Percentiles rank a stretch among this genome's conserved stretches.
Conservation (phyloP, 2,888 invertebrate species). For the Arge pagana region DNA sequence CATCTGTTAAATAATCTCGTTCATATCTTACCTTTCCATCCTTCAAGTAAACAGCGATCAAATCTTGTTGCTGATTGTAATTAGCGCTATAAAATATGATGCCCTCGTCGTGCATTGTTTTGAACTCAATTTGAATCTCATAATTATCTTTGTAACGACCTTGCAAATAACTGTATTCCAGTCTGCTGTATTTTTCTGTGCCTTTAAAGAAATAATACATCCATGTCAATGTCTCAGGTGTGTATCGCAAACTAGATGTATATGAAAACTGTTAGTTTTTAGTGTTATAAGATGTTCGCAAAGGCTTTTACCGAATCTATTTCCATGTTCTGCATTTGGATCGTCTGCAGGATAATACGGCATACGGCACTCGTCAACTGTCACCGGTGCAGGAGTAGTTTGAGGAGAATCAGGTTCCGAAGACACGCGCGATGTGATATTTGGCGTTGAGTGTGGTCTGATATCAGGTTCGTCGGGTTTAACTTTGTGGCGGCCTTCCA, state of each 20-base stretch:
- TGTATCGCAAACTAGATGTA: too few relatives aligned
- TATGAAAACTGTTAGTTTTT: too few relatives aligned
- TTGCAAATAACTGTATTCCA: slow-evolving; percentile 68
- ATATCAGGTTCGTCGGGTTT: slow-evolving; percentile 1
- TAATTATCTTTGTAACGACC: slow-evolving; percentile 69
- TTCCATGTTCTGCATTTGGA: slow-evolving; percentile 63
- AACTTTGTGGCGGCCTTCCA: slow-evolving; percentile 22
- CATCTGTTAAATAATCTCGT: too few relatives aligned
- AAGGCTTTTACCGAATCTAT: slow-evolving; percentile 70
- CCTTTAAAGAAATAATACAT: too few relatives aligned
- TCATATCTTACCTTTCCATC: slow-evolving; percentile 70
- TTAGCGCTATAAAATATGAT: slow-evolving; percentile 82
- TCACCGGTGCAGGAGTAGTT: slow-evolving; percentile 39
- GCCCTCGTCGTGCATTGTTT: slow-evolving; percentile 76
- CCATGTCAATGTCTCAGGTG: too few relatives aligned
- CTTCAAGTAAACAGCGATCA: slow-evolving; percentile 75
- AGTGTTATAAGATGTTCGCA: too few relatives aligned
- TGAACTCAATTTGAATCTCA: slow-evolving; percentile 79
- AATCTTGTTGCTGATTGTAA: slow-evolving; percentile 65
- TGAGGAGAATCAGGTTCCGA: slow-evolving; percentile 35
- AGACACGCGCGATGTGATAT: too few relatives aligned
- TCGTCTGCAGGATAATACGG: slow-evolving; percentile 62
- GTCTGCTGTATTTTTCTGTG: slow-evolving; percentile 70
- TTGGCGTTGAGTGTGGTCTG: slow-evolving; percentile 36
- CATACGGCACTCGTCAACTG: slow-evolving; percentile 59